These are phyloP conservation scores for Parnassius mnemosyne DNA, from an alignment of 2,888 invertebrate species.

Conservation along the genomic window DNA sequence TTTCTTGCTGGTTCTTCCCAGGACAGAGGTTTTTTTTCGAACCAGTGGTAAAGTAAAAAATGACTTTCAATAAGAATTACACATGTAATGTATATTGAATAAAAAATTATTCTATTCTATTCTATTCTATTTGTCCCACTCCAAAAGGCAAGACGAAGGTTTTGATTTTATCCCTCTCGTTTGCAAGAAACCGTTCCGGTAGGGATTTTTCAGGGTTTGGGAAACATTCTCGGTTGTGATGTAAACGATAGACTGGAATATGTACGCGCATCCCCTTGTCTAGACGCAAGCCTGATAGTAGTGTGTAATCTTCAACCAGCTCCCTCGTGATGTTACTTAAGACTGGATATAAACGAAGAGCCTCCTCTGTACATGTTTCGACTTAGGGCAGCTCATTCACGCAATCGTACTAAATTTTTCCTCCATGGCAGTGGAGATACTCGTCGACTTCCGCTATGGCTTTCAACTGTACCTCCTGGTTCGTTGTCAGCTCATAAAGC, in stretches of 20 bases:
- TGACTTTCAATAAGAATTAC: too few relatives aligned
- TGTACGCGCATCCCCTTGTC: slow-evolving; percentile 56
- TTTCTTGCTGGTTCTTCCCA: too few relatives aligned
- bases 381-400: slow-evolving; percentile 48
- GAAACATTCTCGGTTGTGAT: slow-evolving; percentile 51
- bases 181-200: slow-evolving; percentile 56
- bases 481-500: slow-evolving; percentile 51
- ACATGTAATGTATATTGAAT: too few relatives aligned
- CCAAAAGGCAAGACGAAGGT: slow-evolving; percentile 65
- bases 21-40: too few relatives aligned
- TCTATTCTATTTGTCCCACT: slow-evolving; percentile 59
- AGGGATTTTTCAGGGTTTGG: slow-evolving; percentile 52
- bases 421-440: slow-evolving; percentile 39
- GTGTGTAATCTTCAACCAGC: slow-evolving; percentile 50
- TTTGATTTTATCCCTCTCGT: slow-evolving; percentile 44
- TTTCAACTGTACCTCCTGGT: slow-evolving; percentile 37
- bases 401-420: slow-evolving; percentile 46
- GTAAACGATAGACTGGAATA: slow-evolving; percentile 55
- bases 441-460: slow-evolving; percentile 47
- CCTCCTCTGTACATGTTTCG: slow-evolving; percentile 51
- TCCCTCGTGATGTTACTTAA: slow-evolving; percentile 51
- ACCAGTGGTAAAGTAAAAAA: too few relatives aligned
- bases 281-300: slow-evolving; percentile 49
- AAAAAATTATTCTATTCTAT: too few relatives aligned
- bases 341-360: slow-evolving; percentile 56